Base-by-base conservation (phyloP, 1,140 invertebrate genomes). In the Maconellicoccus hirsutus region DNA sequence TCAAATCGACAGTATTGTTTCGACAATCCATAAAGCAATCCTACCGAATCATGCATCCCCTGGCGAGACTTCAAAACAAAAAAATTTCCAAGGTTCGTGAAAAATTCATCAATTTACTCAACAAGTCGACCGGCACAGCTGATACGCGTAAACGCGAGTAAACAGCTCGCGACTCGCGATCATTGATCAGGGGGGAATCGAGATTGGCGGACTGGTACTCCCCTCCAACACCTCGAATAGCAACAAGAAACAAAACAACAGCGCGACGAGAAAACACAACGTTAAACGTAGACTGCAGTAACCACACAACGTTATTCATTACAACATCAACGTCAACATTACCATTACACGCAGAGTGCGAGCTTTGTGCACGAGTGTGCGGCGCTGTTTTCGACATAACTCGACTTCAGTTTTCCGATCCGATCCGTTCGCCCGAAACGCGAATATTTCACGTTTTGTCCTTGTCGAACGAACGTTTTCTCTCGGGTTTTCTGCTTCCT, bases 291-390 rank as follows among this genome's bases (percentile, higher is more conserved):
- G 33, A 38, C 33, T 52, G n/a, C 42, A 16, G 42, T 52, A 16
- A 38, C 33, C n/a, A 52, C 42, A 16, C 12, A 8, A 16, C 16
- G 42, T 16, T 52, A 52, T 52, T 52, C 42, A 52, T 52, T 52
- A 52, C 42, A 8, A 52, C 42, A 52, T 52, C 42, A 52, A 52
- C 42, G 42, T 52, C 42, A 52, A 52, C 42, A 52, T 52, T 52
- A 52, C 42, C 6, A 8, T 52, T 16, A 12, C 29, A 33, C 29
- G 29, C 12, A 33, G 29, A 52, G 6, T 16, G 42, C 42, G 42
- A 52, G 42, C 42, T 2, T 8, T 3, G 42, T 52, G 42, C 42
- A 52, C 42, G 42, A 52, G 42, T 52, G n/a, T n/a, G n/a, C 42
- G 42, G 42, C 42, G 42, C 42, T 52, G 42, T 16, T 16, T 52